These are phyloP conservation scores for Scaptomyza pallida DNA, from an alignment of 1,140 invertebrate species.

Conservation along the genomic window DNA sequence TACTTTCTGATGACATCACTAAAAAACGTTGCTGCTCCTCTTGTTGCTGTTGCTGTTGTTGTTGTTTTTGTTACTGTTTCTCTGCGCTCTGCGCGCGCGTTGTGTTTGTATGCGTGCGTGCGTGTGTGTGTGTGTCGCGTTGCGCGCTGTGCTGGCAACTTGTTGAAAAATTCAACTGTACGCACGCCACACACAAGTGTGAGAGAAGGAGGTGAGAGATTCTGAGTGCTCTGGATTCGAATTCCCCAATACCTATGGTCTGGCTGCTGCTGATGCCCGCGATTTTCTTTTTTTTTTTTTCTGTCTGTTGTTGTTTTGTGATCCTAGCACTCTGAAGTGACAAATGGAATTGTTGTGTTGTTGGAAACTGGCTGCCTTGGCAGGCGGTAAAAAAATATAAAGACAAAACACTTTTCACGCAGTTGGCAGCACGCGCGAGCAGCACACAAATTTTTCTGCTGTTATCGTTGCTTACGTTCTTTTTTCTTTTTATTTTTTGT, in stretches of 20 bases:
- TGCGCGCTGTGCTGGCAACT: constrained; percentile 57
- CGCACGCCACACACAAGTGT: constrained; percentile 37
- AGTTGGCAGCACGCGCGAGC: constrained; percentile 53
- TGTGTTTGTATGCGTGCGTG: constrained; percentile 2
- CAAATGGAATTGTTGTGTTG: neutral
- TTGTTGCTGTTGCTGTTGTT: constrained; percentile 39
- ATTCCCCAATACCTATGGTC: neutral
- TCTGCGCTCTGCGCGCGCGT: constrained; percentile 36
- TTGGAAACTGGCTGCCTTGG: neutral
- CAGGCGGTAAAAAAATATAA: constrained; percentile 25
- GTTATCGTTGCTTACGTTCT: constrained; percentile 52
- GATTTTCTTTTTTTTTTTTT: too few relatives aligned
- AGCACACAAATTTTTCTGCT: constrained; percentile 46
- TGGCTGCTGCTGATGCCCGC: constrained; percentile 1
- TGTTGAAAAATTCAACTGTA: constrained; percentile 60
- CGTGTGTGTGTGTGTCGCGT: constrained; percentile 33
- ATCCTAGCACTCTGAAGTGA: too few relatives aligned
- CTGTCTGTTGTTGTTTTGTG: too few relatives aligned
- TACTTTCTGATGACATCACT: constrained; percentile 83
- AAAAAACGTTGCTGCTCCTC: constrained; percentile 72
- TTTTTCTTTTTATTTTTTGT: constrained; percentile 19
- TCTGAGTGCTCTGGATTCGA: constrained; percentile 2
- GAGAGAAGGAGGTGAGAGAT: neutral
- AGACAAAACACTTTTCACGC: constrained; percentile 39
- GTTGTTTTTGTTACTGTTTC: constrained; percentile 44